Conservation (phyloP, 2,888 invertebrate species). For the Sussaba pulchella region DNA sequence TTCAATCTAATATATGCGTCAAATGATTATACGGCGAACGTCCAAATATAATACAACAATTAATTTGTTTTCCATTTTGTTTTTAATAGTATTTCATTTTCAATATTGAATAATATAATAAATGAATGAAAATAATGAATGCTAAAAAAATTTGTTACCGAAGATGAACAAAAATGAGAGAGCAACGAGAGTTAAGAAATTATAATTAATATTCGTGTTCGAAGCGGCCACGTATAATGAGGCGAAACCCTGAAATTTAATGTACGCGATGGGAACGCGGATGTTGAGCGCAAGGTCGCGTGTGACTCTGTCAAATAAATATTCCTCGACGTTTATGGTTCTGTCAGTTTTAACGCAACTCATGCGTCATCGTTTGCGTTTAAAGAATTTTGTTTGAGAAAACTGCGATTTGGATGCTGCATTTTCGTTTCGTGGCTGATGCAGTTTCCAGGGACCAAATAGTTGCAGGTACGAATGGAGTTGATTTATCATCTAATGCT, state of each 20-base stretch:
- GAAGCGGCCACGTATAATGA: not conserved
- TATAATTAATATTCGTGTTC: not conserved
- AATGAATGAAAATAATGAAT: too few species aligned
- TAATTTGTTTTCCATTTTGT: too few species aligned
- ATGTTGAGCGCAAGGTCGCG: constrained; percentile 52
- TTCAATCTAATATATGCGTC: too few species aligned
- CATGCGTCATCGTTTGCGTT: not conserved
- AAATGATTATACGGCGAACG: too few species aligned
- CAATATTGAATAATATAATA: too few species aligned
- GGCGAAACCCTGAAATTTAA: constrained; percentile 47
- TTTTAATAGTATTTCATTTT: too few species aligned
- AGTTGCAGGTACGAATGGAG: not conserved
- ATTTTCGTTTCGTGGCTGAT: not conserved
- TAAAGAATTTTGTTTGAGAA: not conserved
- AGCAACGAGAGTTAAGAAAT: not conserved
- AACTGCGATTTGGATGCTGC: constrained; percentile 8
- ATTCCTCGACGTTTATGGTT: constrained; percentile 33
- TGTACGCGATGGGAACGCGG: constrained; percentile 45
- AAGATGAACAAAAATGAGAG: not conserved
- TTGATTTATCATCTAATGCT: not conserved
- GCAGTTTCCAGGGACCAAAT: not conserved
- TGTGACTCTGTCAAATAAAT: constrained; percentile 38
- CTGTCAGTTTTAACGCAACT: not conserved
- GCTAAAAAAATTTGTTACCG: not conserved
- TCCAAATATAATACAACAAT: too few species aligned